Percentiles rank a stretch among this genome's conserved stretches.
These are phyloP conservation scores for Papilio polyxenes DNA, from an alignment of 1,140 invertebrate genomes.

Conservation along the genomic window DNA sequence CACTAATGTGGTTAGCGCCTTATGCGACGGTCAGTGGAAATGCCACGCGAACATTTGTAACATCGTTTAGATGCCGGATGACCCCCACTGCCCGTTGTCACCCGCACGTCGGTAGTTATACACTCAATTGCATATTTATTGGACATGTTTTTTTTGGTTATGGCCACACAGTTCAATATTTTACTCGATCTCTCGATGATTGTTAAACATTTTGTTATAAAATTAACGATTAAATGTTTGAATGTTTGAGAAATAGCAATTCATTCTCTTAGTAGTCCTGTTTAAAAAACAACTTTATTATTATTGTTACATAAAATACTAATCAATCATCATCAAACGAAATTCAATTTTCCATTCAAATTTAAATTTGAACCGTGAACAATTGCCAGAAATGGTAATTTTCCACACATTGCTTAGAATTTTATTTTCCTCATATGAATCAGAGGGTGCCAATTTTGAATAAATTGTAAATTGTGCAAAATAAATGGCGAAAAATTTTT, in stretches of 20 bases:
- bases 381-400: background rate
- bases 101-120: background rate
- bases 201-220: background rate
- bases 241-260: background rate
- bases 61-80: background rate
- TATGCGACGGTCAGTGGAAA: background rate
- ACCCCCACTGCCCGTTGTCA: too few species aligned
- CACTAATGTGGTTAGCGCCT: conserved; percentile 1
- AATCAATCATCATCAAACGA: too few species aligned
- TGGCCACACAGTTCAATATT: background rate
- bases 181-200: background rate
- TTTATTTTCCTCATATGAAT: background rate
- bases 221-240: background rate
- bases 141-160: background rate
- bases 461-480: background rate
- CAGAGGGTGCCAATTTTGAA: background rate
- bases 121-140: conserved; percentile 6
- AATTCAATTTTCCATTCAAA: background rate
- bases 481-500: conserved; percentile 34
- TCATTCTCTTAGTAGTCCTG: background rate
- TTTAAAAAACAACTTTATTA: too few species aligned
- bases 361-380: too few species aligned
- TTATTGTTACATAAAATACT: too few species aligned
- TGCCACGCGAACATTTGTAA: background rate
- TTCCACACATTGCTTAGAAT: background rate